Evolutionary conservation across 2,113 vertebrate genomes (phyloP).

Genomic region (Globicephala melas): DNA sequence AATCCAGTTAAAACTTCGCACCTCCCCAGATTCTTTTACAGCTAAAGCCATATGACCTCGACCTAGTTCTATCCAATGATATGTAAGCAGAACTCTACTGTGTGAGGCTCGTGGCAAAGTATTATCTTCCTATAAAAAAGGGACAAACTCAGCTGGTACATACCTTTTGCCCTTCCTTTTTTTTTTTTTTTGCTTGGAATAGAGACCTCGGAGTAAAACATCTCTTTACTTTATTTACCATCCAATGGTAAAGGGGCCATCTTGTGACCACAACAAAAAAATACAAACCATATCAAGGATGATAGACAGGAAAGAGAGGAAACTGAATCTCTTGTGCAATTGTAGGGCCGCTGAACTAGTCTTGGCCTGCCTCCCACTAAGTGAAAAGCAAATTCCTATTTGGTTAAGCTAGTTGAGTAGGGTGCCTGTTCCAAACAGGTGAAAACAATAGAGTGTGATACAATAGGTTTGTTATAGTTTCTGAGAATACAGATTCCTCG

Average conservation of each 20-base stretch:
- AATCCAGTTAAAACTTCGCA: not conserved
- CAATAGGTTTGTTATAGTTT: not conserved
- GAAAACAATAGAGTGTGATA: not conserved
- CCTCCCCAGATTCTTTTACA: not conserved
- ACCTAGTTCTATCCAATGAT: not conserved
- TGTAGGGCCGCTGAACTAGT: not conserved
- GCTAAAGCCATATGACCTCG: not conserved
- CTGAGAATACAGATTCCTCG: not conserved
- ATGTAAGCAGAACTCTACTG: not conserved
- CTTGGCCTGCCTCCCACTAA: not conserved
- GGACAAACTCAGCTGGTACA: not conserved
- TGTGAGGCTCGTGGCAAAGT: not conserved
- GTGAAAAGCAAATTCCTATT: not conserved
- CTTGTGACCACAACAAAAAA: not conserved
- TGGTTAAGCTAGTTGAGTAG: not conserved
- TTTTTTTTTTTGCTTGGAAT: not conserved
- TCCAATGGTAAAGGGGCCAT: not conserved
- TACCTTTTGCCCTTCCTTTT: not conserved
- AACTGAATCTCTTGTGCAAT: not conserved
- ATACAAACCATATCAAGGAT: not conserved
- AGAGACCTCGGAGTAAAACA: not conserved
- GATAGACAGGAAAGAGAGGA: not conserved
- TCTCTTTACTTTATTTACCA: not conserved
- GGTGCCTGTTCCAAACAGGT: not conserved
- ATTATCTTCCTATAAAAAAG: not conserved